Percentiles rank a stretch among this genome's conserved stretches.
phyloP scores from a whole-genome alignment of 2,888 invertebrate genomes.

The Drosophila infuscata region DNA sequence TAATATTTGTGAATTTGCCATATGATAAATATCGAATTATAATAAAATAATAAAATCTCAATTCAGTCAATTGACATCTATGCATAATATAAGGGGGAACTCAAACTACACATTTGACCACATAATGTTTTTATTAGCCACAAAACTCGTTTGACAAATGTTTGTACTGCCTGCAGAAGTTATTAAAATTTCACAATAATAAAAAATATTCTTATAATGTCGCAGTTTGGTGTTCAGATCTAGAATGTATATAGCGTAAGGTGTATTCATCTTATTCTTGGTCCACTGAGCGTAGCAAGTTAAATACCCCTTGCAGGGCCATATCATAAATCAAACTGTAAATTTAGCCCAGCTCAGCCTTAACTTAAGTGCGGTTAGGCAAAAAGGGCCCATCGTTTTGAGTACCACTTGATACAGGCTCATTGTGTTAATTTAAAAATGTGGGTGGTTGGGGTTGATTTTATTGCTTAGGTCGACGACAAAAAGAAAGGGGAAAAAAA shows the following conservation, averaged over 20 bases:
- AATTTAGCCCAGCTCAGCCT: constrained; percentile 1
- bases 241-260: no score
- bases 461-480: constrained; percentile 1
- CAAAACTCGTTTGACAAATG: no score
- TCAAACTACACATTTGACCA: no score
- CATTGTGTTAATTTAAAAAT: constrained; percentile 9
- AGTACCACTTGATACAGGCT: neutral
- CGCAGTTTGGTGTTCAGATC: neutral
- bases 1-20: neutral
- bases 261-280: neutral
- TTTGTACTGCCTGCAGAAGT: neutral
- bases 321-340: constrained; percentile 5
- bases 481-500: neutral
- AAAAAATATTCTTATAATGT: neutral
- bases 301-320: neutral
- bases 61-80: no score
- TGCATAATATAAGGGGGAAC: no score
- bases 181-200: neutral
- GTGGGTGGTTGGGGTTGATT: neutral
- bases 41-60: neutral
- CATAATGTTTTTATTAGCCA: neutral
- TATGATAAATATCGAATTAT: neutral
- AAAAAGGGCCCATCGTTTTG: neutral
- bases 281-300: neutral
- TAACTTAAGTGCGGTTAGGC: constrained; percentile 8